phyloP scores from a whole-genome alignment of 2,888 invertebrate genomes.

The Acronicta alni region DNA sequence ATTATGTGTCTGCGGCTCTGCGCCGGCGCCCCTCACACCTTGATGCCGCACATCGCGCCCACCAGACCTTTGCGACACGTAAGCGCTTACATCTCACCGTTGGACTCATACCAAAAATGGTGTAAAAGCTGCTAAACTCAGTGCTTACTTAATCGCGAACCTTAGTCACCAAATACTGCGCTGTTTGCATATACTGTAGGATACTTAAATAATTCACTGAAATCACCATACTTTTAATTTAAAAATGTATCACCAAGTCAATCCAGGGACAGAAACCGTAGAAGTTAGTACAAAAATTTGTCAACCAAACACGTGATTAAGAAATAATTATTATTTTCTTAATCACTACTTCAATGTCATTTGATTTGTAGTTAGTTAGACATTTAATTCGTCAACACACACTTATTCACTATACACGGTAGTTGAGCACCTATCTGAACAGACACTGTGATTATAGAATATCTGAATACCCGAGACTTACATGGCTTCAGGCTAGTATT shows the following conservation, averaged over 20 bases:
- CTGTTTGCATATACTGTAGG: constrained; percentile 19
- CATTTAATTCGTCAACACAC: constrained; percentile 1
- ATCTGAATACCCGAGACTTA: constrained; percentile 49
- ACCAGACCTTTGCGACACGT: constrained; percentile 85
- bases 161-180: constrained; percentile 63
- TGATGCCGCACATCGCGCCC: constrained; percentile 70
- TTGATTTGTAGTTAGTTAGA: too few relatives aligned
- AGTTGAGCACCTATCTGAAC: constrained; percentile 20
- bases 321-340: too few relatives aligned
- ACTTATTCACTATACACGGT: constrained; percentile 19
- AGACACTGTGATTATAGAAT: constrained; percentile 39
- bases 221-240: background rate
- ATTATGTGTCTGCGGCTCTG: constrained; percentile 70
- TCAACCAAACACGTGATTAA: too few relatives aligned
- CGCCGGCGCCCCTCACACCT: constrained; percentile 57
- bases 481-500: constrained; percentile 52
- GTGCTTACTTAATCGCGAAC: constrained; percentile 65
- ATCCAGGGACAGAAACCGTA: too few relatives aligned
- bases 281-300: too few relatives aligned
- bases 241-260: too few relatives aligned
- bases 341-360: too few relatives aligned
- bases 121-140: constrained; percentile 69
- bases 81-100: constrained; percentile 84
- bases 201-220: constrained; percentile 10
- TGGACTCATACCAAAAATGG: constrained; percentile 87